Percentiles rank a stretch among this genome's conserved stretches.
Conservation (phyloP, 1,140 invertebrate species). For the Maniola jurtina region DNA sequence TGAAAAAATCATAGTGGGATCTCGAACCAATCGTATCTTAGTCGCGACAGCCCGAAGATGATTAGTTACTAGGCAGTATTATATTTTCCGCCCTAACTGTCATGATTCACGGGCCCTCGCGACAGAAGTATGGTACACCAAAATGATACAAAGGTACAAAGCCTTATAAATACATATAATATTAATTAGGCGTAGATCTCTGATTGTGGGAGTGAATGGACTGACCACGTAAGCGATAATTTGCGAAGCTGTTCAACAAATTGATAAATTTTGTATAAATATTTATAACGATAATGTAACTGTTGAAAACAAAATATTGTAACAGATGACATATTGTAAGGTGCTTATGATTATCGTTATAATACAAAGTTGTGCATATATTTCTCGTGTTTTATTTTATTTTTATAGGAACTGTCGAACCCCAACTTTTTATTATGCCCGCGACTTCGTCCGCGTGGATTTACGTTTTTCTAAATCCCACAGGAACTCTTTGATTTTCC, state of each 20-base stretch:
- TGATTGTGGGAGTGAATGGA: conserved; percentile 40
- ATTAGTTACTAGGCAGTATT: too few relatives aligned
- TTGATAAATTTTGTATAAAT: conserved; percentile 77
- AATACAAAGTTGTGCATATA: conserved; percentile 79
- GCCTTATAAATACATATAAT: neutral
- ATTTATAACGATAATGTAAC: conserved; percentile 77
- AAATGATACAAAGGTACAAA: too few relatives aligned
- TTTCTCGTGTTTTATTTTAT: conserved; percentile 49
- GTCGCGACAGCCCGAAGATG: too few relatives aligned
- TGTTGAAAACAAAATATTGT: conserved; percentile 73
- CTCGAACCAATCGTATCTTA: too few relatives aligned
- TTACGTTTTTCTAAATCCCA: too few relatives aligned
- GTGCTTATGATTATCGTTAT: conserved; percentile 79
- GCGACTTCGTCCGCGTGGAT: too few relatives aligned
- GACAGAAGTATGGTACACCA: too few relatives aligned
- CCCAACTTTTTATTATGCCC: too few relatives aligned
- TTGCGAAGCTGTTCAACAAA: conserved; percentile 69
- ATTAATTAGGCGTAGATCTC: conserved; percentile 27
- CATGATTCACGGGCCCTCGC: too few relatives aligned
- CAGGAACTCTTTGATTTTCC: too few relatives aligned
- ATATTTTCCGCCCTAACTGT: too few relatives aligned
- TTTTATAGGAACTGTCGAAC: conserved; percentile 37
- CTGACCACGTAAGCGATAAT: conserved; percentile 58
- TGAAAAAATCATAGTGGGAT: too few relatives aligned
- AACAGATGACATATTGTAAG: conserved; percentile 77